Evolutionary conservation across 2,797 vertebrate genomes (phyloP).

Genomic region (Microctenopoma steveboyesi): DNA sequence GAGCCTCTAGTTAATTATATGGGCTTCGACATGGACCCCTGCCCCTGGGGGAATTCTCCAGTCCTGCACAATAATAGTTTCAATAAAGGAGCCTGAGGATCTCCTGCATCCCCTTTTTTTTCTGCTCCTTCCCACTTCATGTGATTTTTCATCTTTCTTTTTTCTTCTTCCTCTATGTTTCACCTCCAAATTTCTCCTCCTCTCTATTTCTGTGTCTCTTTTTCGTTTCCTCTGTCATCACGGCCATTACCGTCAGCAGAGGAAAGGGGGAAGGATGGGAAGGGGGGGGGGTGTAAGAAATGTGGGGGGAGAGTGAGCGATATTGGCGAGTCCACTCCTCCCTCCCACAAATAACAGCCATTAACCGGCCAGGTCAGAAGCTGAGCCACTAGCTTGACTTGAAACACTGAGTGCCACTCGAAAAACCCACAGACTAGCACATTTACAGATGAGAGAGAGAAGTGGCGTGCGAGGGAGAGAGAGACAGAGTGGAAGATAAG

Average conservation of each 20-base stretch:
- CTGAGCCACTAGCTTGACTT: slow-evolving; percentile 93
- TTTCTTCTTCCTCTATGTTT: slow-evolving; percentile 44
- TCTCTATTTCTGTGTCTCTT: slow-evolving; percentile 43
- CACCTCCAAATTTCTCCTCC: slow-evolving; percentile 40
- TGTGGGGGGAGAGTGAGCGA: slow-evolving; percentile 48
- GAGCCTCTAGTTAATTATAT: slow-evolving; percentile 99
- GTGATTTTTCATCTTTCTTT: slow-evolving; percentile 51
- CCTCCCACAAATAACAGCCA: slow-evolving; percentile 96
- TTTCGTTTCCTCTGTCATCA: slow-evolving; percentile 48
- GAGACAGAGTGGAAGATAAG: slow-evolving; percentile 17
- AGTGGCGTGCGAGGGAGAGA: background rate
- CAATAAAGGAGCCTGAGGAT: slow-evolving; percentile 94
- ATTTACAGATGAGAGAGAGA: slow-evolving; percentile 80
- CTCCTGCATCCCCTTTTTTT: slow-evolving; percentile 52
- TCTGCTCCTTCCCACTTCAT: slow-evolving; percentile 33
- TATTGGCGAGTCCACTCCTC: slow-evolving; percentile 71
- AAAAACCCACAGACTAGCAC: slow-evolving; percentile 94
- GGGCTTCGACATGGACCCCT: slow-evolving; percentile 97
- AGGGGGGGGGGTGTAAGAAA: slow-evolving; percentile 11
- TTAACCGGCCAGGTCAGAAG: slow-evolving; percentile 95
- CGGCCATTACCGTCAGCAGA: slow-evolving; percentile 69
- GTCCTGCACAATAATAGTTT: slow-evolving; percentile 99
- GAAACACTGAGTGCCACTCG: slow-evolving; percentile 95
- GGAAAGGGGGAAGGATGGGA: slow-evolving; percentile 47
- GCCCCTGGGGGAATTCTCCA: slow-evolving; percentile 92